Evolutionary conservation across 1,140 invertebrate genomes (phyloP), one percentile per base, ranked within the genome.

Genomic region (Centruroides sculpturatus): DNA sequence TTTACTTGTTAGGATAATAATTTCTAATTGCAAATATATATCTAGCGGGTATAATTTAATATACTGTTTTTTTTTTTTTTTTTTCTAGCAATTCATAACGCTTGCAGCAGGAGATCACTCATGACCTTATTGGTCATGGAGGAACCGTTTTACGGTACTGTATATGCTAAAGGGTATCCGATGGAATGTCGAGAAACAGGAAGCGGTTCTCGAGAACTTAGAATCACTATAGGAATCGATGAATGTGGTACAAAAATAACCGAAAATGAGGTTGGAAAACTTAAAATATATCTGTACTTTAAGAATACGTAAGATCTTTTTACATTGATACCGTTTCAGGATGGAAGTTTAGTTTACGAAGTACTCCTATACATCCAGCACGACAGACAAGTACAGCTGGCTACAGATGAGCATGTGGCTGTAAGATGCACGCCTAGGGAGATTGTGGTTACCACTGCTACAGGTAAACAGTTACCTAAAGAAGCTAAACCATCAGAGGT

Each of bases 141-240:
- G 58, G 75, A 80, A 9, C 77, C 80, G 0, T 86, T 85, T 71
- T 81, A 81, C 62, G 84, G 84, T 4, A 66, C 83, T 1, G 72
- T 85, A 5, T 85, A 84, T 65, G 81, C 83, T 47, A 83, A 82
- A 70, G 83, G 84, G 59, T 85, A 84, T 71, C 79, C 82, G 0
- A 76, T 80, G 56, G 82, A 83, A 67, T 86, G 84, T 66, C 74
- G 78, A 9, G 70, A 76, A 1, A 72, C 75, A 71, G 81, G 81
- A 76, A 69, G 67, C 64, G 80, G 80, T 6, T 73, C 72, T 58
- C 71, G 73, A 51, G 69, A 72, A 47, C 71, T 84, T 1, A 76
- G 76, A 1, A 68, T 86, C 4, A 75, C 75, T 23, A 67, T 85
- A 47, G 80, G 82, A 23, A 80, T 81, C 4, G 77, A 78, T 59